Conservation (phyloP, 2,888 invertebrate genomes). For the Papilio demoleus region DNA sequence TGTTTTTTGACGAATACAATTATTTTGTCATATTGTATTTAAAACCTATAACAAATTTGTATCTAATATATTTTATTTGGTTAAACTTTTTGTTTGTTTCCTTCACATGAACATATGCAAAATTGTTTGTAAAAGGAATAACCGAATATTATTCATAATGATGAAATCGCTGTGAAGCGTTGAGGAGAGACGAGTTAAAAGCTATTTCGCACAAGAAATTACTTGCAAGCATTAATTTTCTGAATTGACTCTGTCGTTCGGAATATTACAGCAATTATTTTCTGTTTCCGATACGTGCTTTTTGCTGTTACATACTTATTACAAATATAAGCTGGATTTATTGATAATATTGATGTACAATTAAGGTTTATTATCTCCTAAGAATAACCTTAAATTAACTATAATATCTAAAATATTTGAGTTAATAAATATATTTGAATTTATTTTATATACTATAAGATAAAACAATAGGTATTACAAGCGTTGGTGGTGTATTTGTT, state of each 20-base stretch:
- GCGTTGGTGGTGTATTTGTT: no score
- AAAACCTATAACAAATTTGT: not conserved
- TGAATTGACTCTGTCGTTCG: slow-evolving; percentile 39
- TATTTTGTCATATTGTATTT: no score
- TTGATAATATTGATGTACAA: slow-evolving; percentile 23
- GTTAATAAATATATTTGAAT: no score
- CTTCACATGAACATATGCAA: slow-evolving; percentile 4
- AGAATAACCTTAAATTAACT: no score
- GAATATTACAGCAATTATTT: slow-evolving; percentile 41
- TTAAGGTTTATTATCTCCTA: no score
- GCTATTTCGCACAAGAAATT: slow-evolving; percentile 41
- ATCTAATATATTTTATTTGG: not conserved
- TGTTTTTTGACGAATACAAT: no score
- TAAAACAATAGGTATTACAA: no score
- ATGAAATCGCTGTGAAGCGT: slow-evolving; percentile 34
- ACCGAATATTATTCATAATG: slow-evolving; percentile 36
- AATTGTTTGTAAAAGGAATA: slow-evolving; percentile 22
- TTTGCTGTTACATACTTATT: slow-evolving; percentile 37
- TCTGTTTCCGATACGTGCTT: slow-evolving; percentile 40
- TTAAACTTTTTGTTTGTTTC: not conserved
- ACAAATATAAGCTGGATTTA: slow-evolving; percentile 25
- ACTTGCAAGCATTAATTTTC: slow-evolving; percentile 41
- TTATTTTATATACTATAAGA: no score
- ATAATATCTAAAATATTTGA: no score
- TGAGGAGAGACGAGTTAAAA: slow-evolving; percentile 35